These are phyloP conservation scores for Andrena cerasifolii DNA, from an alignment of 1,140 invertebrate genomes.

Conservation along the genomic window DNA sequence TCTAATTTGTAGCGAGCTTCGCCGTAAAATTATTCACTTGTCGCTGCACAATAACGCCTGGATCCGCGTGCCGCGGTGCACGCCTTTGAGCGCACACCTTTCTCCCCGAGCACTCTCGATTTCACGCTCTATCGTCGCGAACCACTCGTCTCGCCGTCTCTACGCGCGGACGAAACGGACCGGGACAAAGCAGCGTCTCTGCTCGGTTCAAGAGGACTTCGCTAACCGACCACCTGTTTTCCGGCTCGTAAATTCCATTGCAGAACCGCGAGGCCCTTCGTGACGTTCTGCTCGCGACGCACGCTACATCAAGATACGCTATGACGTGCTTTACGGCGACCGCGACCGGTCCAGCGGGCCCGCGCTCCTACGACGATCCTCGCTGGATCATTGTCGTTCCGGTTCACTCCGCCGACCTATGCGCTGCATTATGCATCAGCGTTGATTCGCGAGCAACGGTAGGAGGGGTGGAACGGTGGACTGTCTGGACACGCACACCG, in stretches of 20 bases:
- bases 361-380: not conserved
- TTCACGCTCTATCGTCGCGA: not conserved
- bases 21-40: slow-evolving; percentile 69
- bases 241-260: slow-evolving; percentile 5
- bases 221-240: slow-evolving; percentile 1
- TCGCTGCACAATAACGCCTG: slow-evolving; percentile 59
- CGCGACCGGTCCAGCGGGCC: no score
- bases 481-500: not conserved
- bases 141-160: not conserved
- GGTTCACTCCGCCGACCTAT: not conserved
- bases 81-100: not conserved
- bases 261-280: not conserved
- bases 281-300: slow-evolving; percentile 5
- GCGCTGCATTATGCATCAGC: slow-evolving; percentile 39
- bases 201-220: not conserved
- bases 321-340: not conserved
- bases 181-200: not conserved
- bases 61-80: not conserved
- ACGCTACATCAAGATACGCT: slow-evolving; percentile 13
- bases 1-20: slow-evolving; percentile 69
- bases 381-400: not conserved
- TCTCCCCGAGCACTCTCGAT: not conserved
- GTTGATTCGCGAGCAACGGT: not conserved
- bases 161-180: no score
- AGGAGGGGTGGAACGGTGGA: not conserved